Evolutionary conservation across 2,797 vertebrate genomes (phyloP).

Genomic region (Adelosebastes latens): DNA sequence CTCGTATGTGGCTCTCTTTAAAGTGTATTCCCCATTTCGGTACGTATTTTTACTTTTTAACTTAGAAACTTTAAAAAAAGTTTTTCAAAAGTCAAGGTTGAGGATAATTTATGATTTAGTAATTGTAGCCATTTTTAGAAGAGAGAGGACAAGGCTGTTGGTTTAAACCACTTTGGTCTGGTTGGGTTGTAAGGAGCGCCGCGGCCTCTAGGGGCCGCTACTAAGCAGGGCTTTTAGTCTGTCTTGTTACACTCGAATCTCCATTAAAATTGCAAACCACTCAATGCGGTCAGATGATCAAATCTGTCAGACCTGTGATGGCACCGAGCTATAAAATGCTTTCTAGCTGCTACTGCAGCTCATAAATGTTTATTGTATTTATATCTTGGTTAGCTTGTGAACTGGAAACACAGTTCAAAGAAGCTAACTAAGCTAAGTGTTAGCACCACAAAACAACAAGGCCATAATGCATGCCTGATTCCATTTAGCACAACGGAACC

Average conservation of each 20-base stretch:
- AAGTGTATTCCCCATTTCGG: neutral
- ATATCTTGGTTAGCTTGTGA: slow-evolving; percentile 34
- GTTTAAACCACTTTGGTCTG: neutral
- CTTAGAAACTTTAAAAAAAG: neutral
- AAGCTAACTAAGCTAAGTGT: neutral
- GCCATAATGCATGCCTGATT: neutral
- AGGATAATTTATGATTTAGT: neutral
- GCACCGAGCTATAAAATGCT: slow-evolving; percentile 36
- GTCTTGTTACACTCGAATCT: slow-evolving; percentile 35
- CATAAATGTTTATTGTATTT: slow-evolving; percentile 48
- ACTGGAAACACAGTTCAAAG: slow-evolving; percentile 32
- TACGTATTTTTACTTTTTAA: neutral
- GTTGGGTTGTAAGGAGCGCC: slow-evolving; percentile 4
- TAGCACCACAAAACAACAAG: neutral
- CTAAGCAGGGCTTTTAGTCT: slow-evolving; percentile 32
- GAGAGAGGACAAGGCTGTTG: neutral
- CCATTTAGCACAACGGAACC: neutral
- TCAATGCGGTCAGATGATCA: slow-evolving; percentile 58
- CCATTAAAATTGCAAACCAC: slow-evolving; percentile 70
- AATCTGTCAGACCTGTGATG: slow-evolving; percentile 34
- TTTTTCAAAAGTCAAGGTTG: neutral
- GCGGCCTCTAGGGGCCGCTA: slow-evolving; percentile 3
- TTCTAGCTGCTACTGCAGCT: slow-evolving; percentile 19
- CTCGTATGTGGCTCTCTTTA: neutral
- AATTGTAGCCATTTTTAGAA: neutral